These are phyloP conservation scores for Sacculina carcini DNA, from an alignment of 2,888 invertebrate genomes.

Conservation along the genomic window DNA sequence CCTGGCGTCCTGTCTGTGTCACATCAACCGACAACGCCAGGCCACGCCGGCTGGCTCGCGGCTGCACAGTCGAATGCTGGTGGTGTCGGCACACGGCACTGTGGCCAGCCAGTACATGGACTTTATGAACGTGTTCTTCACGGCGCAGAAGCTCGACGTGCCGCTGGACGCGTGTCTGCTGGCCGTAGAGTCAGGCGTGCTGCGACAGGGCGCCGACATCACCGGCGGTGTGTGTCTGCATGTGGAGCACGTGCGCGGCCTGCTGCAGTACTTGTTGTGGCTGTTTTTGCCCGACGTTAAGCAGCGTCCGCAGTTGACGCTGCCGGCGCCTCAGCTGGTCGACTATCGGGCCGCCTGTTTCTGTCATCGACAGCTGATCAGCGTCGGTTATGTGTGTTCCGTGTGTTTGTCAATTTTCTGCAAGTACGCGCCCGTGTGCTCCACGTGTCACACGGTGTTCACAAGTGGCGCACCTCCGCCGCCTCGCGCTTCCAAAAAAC, in stretches of 20 bases:
- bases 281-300: conserved; percentile 56
- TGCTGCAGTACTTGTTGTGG: conserved; percentile 28
- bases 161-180: conserved; percentile 75
- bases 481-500: no score
- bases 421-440: conserved; percentile 88
- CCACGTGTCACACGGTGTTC: conserved; percentile 49
- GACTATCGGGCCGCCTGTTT: conserved; percentile 95
- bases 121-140: conserved; percentile 95
- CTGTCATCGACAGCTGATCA: conserved; percentile 80
- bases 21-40: conserved; percentile 35
- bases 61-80: conserved; percentile 47
- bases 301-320: conserved; percentile 41
- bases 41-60: conserved; percentile 22
- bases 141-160: conserved; percentile 48
- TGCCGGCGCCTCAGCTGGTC: conserved; percentile 69
- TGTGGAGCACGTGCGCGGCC: conserved; percentile 20
- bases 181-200: conserved; percentile 60
- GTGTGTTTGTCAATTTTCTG: conserved; percentile 92
- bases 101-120: conserved; percentile 89
- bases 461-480: no score
- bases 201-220: conserved; percentile 91
- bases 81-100: conserved; percentile 69
- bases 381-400: conserved; percentile 90
- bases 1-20: conserved; percentile 65
- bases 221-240: conserved; percentile 38